Evolutionary conservation across 2,113 vertebrate species (phyloP).

Genomic region (Laticauda laticaudata): DNA sequence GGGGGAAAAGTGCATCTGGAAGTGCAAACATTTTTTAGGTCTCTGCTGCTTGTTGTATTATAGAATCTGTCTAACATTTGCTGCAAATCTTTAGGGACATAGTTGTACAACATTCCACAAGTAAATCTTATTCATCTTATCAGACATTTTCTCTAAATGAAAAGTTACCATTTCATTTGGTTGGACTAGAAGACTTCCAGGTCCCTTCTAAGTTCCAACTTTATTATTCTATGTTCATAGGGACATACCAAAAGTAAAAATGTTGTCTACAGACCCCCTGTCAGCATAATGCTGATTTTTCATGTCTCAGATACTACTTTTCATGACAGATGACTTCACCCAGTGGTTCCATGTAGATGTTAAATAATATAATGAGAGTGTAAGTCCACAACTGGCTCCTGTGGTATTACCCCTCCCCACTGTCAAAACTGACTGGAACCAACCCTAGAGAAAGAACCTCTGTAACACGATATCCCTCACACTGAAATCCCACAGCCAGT

Average conservation of each 20-base stretch:
- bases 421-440: not conserved
- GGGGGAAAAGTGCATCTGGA: too few relatives aligned
- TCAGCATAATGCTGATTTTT: not conserved
- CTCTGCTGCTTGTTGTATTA: not conserved
- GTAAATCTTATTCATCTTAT: not conserved
- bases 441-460: not conserved
- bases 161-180: not conserved
- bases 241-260: not conserved
- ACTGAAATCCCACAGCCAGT: not conserved
- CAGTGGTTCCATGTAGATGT: not conserved
- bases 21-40: not conserved
- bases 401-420: not conserved
- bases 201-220: too few relatives aligned
- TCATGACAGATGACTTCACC: not conserved
- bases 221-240: not conserved
- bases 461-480: not conserved
- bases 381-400: not conserved
- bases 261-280: not conserved
- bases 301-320: not conserved
- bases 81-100: not conserved
- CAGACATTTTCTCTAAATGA: not conserved
- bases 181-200: too few relatives aligned
- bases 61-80: not conserved
- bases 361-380: not conserved
- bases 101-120: not conserved